Conservation (phyloP, 92 coral and sea anemone genomes). For the Phenganax stokvisi region DNA sequence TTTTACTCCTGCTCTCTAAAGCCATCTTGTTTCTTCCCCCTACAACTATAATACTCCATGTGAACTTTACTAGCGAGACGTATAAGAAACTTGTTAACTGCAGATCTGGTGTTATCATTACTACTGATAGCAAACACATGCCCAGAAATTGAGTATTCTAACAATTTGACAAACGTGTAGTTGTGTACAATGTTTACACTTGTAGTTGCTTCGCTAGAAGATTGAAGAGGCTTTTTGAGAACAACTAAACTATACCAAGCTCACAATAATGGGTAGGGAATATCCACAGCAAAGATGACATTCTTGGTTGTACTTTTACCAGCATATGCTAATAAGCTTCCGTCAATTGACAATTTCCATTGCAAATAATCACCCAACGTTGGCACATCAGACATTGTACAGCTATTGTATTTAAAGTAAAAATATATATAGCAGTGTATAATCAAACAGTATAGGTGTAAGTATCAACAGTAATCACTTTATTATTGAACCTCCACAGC, state of each 20-base stretch:
- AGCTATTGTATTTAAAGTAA: too few relatives aligned
- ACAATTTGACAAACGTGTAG: constrained; percentile 27
- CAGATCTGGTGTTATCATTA: constrained; percentile 39
- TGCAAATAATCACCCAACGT: constrained; percentile 42
- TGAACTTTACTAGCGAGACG: constrained; percentile 46
- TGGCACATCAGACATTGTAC: constrained; percentile 47
- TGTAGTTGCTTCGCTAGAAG: constrained; percentile 1
- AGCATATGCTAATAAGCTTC: constrained; percentile 50
- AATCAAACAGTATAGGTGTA: too few relatives aligned
- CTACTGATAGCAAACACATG: constrained; percentile 48
- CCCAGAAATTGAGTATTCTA: constrained; percentile 52
- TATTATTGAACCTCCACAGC: too few relatives aligned
- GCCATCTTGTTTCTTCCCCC: constrained; percentile 34
- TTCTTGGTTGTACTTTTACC: constrained; percentile 51
- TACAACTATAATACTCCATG: constrained; percentile 23
- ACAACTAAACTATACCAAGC: constrained; percentile 51
- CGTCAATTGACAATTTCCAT: constrained; percentile 47
- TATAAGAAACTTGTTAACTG: constrained; percentile 40
- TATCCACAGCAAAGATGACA: constrained; percentile 53
- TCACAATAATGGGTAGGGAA: constrained; percentile 52
- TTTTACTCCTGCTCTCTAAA: constrained; percentile 40
- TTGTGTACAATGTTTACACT: background rate
- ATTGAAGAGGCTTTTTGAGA: constrained; percentile 10
- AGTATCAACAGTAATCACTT: too few relatives aligned
- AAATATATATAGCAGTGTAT: too few relatives aligned